A percentile compares a stretch with the other conserved stretches of the same genome.
These are phyloP conservation scores for Salvelinus sp. DNA, from an alignment of 2,113 vertebrate species.

Conservation along the genomic window DNA sequence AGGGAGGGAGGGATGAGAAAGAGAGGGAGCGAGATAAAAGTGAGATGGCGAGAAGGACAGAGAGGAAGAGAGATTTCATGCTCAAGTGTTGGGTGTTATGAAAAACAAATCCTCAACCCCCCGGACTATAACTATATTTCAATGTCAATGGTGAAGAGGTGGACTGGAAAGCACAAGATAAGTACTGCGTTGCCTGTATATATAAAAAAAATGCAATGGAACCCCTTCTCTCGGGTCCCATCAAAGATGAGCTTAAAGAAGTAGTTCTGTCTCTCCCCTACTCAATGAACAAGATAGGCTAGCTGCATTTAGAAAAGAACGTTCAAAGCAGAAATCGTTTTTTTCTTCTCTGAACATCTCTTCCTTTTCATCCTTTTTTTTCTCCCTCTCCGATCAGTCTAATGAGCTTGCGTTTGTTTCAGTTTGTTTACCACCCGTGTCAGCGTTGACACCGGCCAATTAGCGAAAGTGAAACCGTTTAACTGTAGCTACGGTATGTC, in stretches of 20 bases:
- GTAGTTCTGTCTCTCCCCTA: background rate
- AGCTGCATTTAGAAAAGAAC: conserved; percentile 14
- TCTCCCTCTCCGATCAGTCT: conserved; percentile 71
- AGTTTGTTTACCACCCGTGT: conserved; percentile 76
- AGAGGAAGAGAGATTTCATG: conserved; percentile 62
- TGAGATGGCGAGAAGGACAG: conserved; percentile 48
- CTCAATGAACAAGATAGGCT: background rate
- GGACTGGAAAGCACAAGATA: background rate
- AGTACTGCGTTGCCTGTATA: background rate
- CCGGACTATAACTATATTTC: conserved; percentile 55
- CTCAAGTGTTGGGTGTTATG: conserved; percentile 28
- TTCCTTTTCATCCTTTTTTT: conserved; percentile 44
- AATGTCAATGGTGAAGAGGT: conserved; percentile 51
- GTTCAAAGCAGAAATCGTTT: conserved; percentile 24
- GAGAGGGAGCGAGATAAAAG: conserved; percentile 33
- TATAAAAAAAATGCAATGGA: background rate
- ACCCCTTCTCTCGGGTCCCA: background rate
- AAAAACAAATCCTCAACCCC: conserved; percentile 54
- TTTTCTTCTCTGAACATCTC: background rate
- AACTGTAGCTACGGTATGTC: conserved; percentile 61
- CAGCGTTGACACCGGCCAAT: conserved; percentile 75
- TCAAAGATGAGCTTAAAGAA: background rate
- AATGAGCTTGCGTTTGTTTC: conserved; percentile 78
- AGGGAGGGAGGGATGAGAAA: conserved; percentile 55
- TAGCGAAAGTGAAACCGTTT: conserved; percentile 77